Evolutionary conservation across 2,113 vertebrate genomes (phyloP), one percentile per base, ranked within the genome.

Genomic region (Megaceryle maxima): DNA sequence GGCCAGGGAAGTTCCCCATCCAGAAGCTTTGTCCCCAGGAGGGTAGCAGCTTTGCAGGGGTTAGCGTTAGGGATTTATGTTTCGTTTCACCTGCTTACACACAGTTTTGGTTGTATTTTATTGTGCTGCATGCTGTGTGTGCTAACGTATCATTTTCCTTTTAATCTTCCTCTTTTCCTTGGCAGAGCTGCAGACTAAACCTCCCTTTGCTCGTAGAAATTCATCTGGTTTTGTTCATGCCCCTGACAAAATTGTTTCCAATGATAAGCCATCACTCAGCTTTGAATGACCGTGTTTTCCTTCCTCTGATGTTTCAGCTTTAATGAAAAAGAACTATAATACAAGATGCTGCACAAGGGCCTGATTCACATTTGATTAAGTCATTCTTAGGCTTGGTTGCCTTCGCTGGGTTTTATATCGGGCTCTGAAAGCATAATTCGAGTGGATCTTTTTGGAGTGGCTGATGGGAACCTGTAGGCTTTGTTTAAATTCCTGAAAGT

Each of bases 121-220:
- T 17, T 55, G 44, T 28, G 41, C n/a, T 69, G 44, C 4, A 0
- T 5, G 16, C 64, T 2, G 1, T 6, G 41, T 37, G 17, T 0
- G 2, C 66, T 84, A 56, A 50, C 46, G 1, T 50, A 55, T 78
- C 10, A 19, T 75, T 94, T 70, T 53, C 77, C 60, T 84, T 73
- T 67, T 18, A 6, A 51, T 66, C 29, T 78, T 11, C 7, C 59
- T 20, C 48, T 66, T 74, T 33, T n/a, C 46, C 77, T 18, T 53
- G 81, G 59, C 88, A 87, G 73, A 75, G 55, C 68, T 6, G 41
- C 64, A 48, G 50, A 7, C 35, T 11, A 29, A 67, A 60, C 39
- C 59, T 94, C 55, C 43, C 68, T 77, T 16, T 74, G 68, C 90
- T 92, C 5, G 0, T 24, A 25, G 53, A 43, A 67, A 83, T 68